phyloP scores from a whole-genome alignment of 2,888 invertebrate genomes.

The Plemyria rubiginata region DNA sequence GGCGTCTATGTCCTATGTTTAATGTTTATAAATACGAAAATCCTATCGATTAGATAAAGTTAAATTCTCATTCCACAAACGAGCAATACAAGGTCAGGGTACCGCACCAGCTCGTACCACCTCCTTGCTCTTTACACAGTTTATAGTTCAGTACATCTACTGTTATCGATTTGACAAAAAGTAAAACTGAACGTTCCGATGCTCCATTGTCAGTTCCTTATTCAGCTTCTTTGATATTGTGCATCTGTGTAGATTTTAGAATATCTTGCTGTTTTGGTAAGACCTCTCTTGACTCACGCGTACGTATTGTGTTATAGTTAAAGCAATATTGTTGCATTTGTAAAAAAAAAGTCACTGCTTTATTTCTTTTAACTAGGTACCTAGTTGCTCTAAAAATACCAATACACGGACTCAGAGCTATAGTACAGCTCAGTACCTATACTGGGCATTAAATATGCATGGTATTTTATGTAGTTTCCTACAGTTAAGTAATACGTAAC shows the following conservation, averaged over 20 bases:
- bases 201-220: constrained; percentile 39
- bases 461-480: no score
- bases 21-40: constrained; percentile 55
- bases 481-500: no score
- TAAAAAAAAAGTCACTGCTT: constrained; percentile 3
- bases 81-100: constrained; percentile 74
- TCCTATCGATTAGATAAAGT: constrained; percentile 70
- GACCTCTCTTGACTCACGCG: constrained; percentile 21
- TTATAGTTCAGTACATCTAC: constrained; percentile 55
- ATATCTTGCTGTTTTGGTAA: constrained; percentile 31
- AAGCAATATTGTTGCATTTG: constrained; percentile 9
- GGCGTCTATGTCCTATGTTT: constrained; percentile 31
- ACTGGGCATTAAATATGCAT: no score
- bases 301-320: constrained; percentile 27
- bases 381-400: not conserved
- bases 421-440: no score
- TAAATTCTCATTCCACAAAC: constrained; percentile 59
- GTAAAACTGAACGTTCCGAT: constrained; percentile 39
- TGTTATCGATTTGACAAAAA: constrained; percentile 53
- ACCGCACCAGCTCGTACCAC: constrained; percentile 82
- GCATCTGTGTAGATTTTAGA: constrained; percentile 29
- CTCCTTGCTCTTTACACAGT: constrained; percentile 63
- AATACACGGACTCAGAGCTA: no score
- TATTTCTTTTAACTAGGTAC: constrained; percentile 1
- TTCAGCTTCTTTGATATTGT: constrained; percentile 35